Evolutionary conservation across 2,113 vertebrate genomes (phyloP).

Genomic region (Tetrao urogallus): DNA sequence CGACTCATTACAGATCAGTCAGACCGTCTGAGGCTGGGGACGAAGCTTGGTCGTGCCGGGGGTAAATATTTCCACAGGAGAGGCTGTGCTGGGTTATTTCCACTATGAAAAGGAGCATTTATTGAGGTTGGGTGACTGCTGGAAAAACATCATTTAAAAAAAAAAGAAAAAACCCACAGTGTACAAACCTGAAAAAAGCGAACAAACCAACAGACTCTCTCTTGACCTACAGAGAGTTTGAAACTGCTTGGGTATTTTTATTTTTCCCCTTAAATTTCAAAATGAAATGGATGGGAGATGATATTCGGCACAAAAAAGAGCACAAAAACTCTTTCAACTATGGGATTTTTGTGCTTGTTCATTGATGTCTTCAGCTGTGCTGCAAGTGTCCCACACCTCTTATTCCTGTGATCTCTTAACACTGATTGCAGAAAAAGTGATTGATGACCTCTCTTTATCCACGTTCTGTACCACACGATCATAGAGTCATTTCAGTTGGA

Average conservation of each 20-base stretch:
- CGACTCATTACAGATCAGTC: not conserved
- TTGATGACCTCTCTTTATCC: not conserved
- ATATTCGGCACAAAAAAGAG: not conserved
- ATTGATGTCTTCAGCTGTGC: not conserved
- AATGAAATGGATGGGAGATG: not conserved
- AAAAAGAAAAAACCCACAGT: no score
- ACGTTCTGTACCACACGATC: not conserved
- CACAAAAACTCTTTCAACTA: not conserved
- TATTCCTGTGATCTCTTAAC: not conserved
- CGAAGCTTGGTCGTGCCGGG: not conserved
- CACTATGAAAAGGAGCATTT: slow-evolving; percentile 52
- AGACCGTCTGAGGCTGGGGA: not conserved
- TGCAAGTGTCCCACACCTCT: not conserved
- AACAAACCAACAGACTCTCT: not conserved
- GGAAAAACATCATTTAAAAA: not conserved
- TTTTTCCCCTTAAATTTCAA: not conserved
- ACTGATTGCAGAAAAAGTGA: accelerated
- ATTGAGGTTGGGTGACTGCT: not conserved
- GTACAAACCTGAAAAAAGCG: not conserved
- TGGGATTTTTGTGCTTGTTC: not conserved
- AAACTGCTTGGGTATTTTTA: not conserved
- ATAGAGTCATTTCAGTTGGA: no score
- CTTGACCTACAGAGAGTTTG: not conserved
- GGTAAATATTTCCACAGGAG: slow-evolving; percentile 45
- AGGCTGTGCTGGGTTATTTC: slow-evolving; percentile 20